Conservation (phyloP, 2,888 invertebrate genomes). For the Pachliopta kotzebuea region DNA sequence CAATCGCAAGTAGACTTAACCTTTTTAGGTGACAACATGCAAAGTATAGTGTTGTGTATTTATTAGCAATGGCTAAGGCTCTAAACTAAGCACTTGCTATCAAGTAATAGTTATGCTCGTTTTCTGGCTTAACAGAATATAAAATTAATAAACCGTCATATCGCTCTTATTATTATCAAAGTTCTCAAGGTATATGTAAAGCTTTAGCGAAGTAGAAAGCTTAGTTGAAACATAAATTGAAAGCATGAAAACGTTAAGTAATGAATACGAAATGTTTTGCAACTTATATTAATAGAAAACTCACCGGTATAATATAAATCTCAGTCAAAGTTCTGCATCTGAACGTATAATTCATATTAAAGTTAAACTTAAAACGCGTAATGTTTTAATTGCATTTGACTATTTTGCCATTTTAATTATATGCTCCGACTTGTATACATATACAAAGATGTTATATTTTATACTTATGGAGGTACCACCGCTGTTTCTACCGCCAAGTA, state of each 20-base stretch:
- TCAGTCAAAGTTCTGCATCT: background rate
- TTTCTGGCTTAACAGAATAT: no score
- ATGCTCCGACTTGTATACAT: no score
- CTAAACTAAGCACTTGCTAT: no score
- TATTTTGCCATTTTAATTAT: no score
- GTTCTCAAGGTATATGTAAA: conserved; percentile 5
- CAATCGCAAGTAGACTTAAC: no score
- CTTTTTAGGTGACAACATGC: no score
- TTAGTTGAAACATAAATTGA: conserved; percentile 1
- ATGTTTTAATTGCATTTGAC: conserved; percentile 12
- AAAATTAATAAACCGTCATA: background rate
- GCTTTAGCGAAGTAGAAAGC: conserved; percentile 3
- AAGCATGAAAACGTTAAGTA: conserved; percentile 8
- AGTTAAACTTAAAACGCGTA: conserved; percentile 1
- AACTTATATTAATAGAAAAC: conserved; percentile 9
- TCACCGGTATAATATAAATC: conserved; percentile 1
- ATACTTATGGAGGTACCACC: no score
- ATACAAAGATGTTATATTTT: no score
- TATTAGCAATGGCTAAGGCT: no score
- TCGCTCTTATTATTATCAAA: background rate
- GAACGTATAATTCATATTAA: background rate
- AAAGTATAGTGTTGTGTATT: no score
- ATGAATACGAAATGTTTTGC: conserved; percentile 7
- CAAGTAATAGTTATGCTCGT: no score
- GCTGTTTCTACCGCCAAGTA: no score